A percentile compares a stretch with the other conserved stretches of the same genome.
Conservation (phyloP, 2,888 invertebrate genomes). For the Eristalinus sepulchralis region DNA sequence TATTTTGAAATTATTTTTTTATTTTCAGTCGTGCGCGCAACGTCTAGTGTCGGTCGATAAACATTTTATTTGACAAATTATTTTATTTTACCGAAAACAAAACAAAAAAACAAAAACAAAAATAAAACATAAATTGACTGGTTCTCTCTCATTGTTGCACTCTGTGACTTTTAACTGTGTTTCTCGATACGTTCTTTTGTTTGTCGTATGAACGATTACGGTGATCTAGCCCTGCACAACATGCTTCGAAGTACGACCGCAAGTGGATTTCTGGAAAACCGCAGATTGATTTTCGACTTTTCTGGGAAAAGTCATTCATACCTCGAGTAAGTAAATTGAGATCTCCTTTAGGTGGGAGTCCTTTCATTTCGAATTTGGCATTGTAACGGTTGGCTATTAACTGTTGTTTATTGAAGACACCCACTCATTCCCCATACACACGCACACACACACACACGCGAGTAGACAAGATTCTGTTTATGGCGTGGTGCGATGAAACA, state of each 20-base stretch:
- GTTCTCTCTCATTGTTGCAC: constrained; percentile 26
- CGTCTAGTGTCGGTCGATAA: constrained; percentile 64
- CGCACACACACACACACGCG: background rate
- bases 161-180: constrained; percentile 63
- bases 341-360: constrained; percentile 7
- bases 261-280: constrained; percentile 78
- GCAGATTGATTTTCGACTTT: constrained; percentile 80
- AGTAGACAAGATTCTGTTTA: background rate
- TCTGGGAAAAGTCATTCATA: constrained; percentile 78
- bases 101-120: background rate
- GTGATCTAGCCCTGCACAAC: constrained; percentile 46
- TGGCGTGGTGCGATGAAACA: constrained; percentile 7
- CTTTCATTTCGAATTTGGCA: background rate
- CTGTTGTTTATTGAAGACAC: constrained; percentile 40
- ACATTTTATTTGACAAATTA: constrained; percentile 35
- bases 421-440: background rate
- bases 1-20: constrained; percentile 41
- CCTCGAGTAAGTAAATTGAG: constrained; percentile 77
- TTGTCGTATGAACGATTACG: constrained; percentile 57
- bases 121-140: background rate
- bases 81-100: constrained; percentile 45
- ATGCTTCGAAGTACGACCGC: constrained; percentile 74
- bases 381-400: constrained; percentile 2
- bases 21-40: constrained; percentile 69
- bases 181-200: constrained; percentile 50